Conservation (phyloP, 2,797 vertebrate species). For the Pachyuromys duprasi region DNA sequence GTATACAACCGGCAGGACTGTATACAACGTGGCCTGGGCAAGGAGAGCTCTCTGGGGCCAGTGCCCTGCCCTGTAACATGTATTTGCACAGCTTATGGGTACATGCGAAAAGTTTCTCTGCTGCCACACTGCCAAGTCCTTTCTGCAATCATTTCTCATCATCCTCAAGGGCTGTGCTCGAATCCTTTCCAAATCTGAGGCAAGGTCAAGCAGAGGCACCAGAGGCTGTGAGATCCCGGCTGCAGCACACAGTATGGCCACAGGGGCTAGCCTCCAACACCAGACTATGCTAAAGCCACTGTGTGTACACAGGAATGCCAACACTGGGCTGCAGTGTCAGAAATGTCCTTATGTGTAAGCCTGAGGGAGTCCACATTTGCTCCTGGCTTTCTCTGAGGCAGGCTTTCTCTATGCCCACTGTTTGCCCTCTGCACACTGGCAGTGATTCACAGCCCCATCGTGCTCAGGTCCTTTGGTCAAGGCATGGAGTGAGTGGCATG, state of each 20-base stretch:
- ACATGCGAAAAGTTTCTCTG: neutral
- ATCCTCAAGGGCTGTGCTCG: neutral
- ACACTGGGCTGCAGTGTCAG: neutral
- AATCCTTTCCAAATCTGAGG: neutral
- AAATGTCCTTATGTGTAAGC: neutral
- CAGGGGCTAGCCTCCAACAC: neutral
- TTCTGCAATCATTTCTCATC: neutral
- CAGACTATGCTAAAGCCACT: neutral
- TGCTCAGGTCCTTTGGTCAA: neutral
- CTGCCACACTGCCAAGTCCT: neutral
- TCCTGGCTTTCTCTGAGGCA: neutral
- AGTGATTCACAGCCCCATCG: neutral
- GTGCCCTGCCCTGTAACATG: neutral
- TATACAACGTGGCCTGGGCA: neutral
- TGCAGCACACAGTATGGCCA: neutral
- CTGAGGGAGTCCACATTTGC: neutral
- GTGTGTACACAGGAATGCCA: neutral
- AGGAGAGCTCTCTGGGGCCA: neutral
- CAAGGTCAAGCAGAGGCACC: neutral
- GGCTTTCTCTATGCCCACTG: neutral
- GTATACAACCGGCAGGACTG: neutral
- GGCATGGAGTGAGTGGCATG: accelerated
- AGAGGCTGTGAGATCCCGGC: neutral
- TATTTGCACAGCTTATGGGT: neutral
- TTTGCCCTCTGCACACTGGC: neutral